phyloP scores from a whole-genome alignment of 1,140 invertebrate species.

The Apis cerana region DNA sequence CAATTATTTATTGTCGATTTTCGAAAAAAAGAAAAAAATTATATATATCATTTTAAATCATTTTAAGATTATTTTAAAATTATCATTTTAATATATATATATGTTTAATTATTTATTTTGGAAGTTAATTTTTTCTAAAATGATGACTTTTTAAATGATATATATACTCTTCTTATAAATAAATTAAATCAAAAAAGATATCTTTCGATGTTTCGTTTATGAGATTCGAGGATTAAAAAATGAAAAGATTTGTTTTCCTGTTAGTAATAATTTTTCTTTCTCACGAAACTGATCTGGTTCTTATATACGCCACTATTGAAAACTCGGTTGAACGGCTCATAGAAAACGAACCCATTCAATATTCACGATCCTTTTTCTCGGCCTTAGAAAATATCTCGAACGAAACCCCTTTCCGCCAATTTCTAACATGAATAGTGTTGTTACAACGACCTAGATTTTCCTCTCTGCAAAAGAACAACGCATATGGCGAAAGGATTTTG shows the following conservation, averaged over 20 bases:
- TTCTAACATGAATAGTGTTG: conserved; percentile 32
- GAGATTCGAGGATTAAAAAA: too few relatives aligned
- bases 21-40: too few relatives aligned
- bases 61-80: too few relatives aligned
- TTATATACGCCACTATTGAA: conserved; percentile 32
- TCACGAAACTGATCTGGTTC: conserved; percentile 59
- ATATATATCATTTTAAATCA: too few relatives aligned
- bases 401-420: conserved; percentile 42
- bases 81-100: too few relatives aligned
- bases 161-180: too few relatives aligned
- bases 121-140: too few relatives aligned
- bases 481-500: conserved; percentile 17
- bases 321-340: conserved; percentile 25
- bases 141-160: too few relatives aligned
- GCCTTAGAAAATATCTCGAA: conserved; percentile 31
- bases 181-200: too few relatives aligned
- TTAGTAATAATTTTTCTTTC: conserved; percentile 49
- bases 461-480: background rate
- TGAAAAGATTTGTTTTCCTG: conserved; percentile 7
- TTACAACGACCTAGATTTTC: conserved; percentile 38
- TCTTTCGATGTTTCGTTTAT: too few relatives aligned
- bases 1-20: too few relatives aligned
- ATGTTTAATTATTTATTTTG: too few relatives aligned
- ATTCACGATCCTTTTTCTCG: conserved; percentile 59
- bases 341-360: conserved; percentile 66